A percentile compares a stretch with the other conserved stretches of the same genome.
Evolutionary conservation across 2,797 vertebrate species (phyloP).

Genomic region (Graptemys geographica): DNA sequence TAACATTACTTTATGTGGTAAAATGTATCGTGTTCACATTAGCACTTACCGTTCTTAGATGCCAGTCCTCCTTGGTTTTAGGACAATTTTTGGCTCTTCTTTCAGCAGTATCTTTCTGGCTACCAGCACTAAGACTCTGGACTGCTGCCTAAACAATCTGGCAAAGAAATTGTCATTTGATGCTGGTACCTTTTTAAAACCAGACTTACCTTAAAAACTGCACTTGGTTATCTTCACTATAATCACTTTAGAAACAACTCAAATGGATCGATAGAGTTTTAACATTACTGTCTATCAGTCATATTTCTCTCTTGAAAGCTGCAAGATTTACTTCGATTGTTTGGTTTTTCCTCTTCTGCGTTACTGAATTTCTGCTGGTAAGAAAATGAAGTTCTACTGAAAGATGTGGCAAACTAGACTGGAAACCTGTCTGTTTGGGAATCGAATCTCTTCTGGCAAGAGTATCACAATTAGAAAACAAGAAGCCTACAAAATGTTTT

Average conservation of each 20-base stretch:
- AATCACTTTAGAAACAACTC: background rate
- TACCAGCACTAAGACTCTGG: rapidly evolving
- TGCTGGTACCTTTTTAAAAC: background rate
- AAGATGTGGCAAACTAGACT: background rate
- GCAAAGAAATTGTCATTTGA: background rate
- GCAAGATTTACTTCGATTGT: constrained; percentile 22
- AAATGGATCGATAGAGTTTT: background rate
- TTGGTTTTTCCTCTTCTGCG: background rate
- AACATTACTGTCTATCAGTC: background rate
- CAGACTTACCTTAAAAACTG: background rate
- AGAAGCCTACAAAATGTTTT: constrained; percentile 33
- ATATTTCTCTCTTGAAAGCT: background rate
- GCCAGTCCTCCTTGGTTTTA: background rate
- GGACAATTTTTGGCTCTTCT: background rate
- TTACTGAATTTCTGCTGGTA: background rate
- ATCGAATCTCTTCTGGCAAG: background rate
- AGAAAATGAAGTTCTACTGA: constrained; percentile 25
- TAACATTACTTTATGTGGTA: background rate
- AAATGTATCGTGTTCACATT: background rate
- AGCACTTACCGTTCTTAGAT: background rate
- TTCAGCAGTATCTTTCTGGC: background rate
- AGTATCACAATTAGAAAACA: constrained; percentile 46
- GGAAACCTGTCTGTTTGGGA: background rate
- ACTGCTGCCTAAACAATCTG: background rate
- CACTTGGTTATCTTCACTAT: rapidly evolving